Evolutionary conservation across 2,113 vertebrate genomes (phyloP).

Genomic region (Dicentrarchus labrax): DNA sequence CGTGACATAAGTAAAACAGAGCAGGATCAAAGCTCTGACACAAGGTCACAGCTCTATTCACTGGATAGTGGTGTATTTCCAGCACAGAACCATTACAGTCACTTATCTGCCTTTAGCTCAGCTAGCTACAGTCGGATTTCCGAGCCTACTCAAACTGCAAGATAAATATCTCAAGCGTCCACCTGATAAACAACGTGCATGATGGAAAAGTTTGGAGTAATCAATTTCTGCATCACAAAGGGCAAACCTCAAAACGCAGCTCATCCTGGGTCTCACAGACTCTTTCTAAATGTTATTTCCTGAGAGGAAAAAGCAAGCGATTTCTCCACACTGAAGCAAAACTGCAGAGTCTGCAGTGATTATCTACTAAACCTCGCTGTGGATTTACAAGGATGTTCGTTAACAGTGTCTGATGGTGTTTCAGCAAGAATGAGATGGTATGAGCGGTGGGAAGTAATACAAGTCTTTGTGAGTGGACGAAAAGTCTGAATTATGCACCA

Average conservation of each 20-base stretch:
- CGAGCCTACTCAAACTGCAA: background rate
- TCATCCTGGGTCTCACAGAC: background rate
- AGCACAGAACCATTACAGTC: background rate
- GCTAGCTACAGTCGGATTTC: background rate
- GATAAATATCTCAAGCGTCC: background rate
- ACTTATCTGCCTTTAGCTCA: background rate
- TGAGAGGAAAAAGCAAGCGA: background rate
- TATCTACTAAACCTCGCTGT: background rate
- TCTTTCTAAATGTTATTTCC: background rate
- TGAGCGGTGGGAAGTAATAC: no score
- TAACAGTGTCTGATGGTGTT: background rate
- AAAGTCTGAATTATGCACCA: background rate
- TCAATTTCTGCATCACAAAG: background rate
- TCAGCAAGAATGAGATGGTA: background rate
- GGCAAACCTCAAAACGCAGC: background rate
- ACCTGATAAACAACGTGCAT: conserved; percentile 1
- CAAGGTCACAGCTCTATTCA: conserved; percentile 22
- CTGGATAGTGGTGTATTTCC: background rate
- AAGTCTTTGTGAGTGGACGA: background rate
- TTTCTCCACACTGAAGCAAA: background rate
- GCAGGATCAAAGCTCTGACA: conserved; percentile 11
- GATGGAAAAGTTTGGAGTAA: conserved; percentile 1
- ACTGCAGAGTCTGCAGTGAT: background rate
- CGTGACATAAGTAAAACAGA: conserved; percentile 21
- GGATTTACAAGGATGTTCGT: background rate